Percentiles rank a stretch among this genome's conserved stretches.
Conservation (phyloP, 92 coral and sea anemone species). For the Epizoanthus ramosus region DNA sequence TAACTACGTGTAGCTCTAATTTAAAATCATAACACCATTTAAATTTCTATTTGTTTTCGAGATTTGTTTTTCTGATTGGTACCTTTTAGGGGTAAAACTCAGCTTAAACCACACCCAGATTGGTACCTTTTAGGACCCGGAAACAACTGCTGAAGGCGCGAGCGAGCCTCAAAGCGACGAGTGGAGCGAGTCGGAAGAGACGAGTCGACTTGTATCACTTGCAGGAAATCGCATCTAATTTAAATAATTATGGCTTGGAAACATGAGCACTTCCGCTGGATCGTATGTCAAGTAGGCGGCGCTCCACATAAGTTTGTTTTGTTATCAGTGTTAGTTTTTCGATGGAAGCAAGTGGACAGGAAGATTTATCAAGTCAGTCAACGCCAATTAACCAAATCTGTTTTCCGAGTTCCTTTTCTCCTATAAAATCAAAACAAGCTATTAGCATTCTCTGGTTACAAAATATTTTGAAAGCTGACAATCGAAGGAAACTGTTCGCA, state of each 20-base stretch:
- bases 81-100: no score
- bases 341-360: slow-evolving; percentile 4
- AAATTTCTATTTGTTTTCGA: no score
- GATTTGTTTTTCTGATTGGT: no score
- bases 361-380: not conserved
- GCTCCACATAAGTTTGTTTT: not conserved
- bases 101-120: no score
- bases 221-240: no score
- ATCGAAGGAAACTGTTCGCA: not conserved
- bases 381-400: not conserved
- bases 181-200: not conserved
- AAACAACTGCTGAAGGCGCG: no score
- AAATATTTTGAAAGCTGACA: slow-evolving; percentile 10
- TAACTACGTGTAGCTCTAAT: no score
- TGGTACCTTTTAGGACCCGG: no score
- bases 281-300: not conserved
- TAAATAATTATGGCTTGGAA: not conserved
- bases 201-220: not conserved
- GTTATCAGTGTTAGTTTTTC: not conserved
- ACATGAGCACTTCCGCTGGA: not conserved
- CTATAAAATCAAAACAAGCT: slow-evolving; percentile 1
- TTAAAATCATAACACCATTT: no score
- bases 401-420: not conserved
- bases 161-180: no score
- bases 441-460: slow-evolving; percentile 1